Evolutionary conservation across 2,888 invertebrate species (phyloP).

Genomic region (Alentia gelatinosa): DNA sequence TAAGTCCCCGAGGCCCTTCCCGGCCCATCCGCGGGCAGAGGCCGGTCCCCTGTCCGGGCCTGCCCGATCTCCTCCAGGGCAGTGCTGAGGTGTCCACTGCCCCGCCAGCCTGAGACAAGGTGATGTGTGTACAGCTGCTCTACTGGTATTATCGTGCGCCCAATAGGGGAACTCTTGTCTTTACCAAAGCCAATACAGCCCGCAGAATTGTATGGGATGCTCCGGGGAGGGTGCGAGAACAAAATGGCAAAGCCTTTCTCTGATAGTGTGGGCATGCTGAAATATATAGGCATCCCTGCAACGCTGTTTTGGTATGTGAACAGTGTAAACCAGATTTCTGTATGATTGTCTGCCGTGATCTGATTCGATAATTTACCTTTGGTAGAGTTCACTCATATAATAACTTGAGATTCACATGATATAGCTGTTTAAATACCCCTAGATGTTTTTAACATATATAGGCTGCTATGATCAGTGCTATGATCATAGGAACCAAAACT

Average conservation of each 20-base stretch:
- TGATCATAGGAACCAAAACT: too few species aligned
- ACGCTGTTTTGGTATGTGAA: too few species aligned
- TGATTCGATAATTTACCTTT: too few species aligned
- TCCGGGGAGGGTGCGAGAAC: neutral
- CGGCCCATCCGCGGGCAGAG: neutral
- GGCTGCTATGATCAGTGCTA: too few species aligned
- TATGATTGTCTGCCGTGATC: too few species aligned
- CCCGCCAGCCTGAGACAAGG: neutral
- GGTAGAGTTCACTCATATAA: too few species aligned
- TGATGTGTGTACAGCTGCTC: neutral
- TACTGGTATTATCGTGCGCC: neutral
- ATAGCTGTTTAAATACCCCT: too few species aligned
- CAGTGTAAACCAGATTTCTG: too few species aligned
- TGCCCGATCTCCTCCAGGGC: too few species aligned
- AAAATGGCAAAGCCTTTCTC: neutral
- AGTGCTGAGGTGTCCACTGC: neutral
- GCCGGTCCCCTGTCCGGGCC: neutral
- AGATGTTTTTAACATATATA: too few species aligned
- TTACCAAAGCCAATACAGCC: slow-evolving; percentile 1
- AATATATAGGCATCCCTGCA: neutral
- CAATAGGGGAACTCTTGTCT: neutral
- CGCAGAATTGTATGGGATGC: neutral
- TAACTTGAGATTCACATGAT: too few species aligned
- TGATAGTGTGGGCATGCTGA: neutral
- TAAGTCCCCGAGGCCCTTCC: neutral